Evolutionary conservation across 1,140 invertebrate genomes (phyloP).

Genomic region (Nasonia vitripennis): DNA sequence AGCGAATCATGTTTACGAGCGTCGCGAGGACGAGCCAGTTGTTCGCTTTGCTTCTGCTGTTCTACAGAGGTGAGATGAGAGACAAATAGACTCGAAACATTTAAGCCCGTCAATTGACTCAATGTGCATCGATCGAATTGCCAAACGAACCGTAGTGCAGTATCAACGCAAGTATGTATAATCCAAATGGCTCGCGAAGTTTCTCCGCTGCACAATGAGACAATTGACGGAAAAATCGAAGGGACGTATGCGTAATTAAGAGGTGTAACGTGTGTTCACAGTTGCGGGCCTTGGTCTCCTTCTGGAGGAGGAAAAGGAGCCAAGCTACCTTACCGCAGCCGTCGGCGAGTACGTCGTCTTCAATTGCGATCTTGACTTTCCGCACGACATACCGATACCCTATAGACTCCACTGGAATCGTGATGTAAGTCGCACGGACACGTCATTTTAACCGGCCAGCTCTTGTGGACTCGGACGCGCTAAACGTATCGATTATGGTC

Average conservation of each 20-base stretch:
- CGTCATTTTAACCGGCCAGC: too few species aligned
- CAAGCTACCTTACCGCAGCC: slow-evolving; percentile 83
- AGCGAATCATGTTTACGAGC: slow-evolving; percentile 56
- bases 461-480: too few species aligned
- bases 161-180: too few species aligned
- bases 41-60: slow-evolving; percentile 59
- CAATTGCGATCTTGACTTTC: slow-evolving; percentile 93
- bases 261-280: slow-evolving; percentile 51
- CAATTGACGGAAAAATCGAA: neutral
- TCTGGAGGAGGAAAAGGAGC: slow-evolving; percentile 77
- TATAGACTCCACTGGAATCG: slow-evolving; percentile 95
- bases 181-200: too few species aligned
- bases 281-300: slow-evolving; percentile 68
- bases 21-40: slow-evolving; percentile 38
- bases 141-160: neutral
- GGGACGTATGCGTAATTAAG: neutral
- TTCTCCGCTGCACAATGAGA: too few species aligned
- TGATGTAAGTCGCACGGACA: slow-evolving; percentile 80
- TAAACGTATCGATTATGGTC: slow-evolving; percentile 39
- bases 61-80: slow-evolving; percentile 59
- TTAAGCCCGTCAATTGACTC: neutral
- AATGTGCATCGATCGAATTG: neutral
- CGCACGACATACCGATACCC: slow-evolving; percentile 89
- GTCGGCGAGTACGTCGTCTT: slow-evolving; percentile 91
- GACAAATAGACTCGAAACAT: neutral